Base-by-base conservation (phyloP, 1,140 invertebrate species). In the Camponotus floridanus region DNA sequence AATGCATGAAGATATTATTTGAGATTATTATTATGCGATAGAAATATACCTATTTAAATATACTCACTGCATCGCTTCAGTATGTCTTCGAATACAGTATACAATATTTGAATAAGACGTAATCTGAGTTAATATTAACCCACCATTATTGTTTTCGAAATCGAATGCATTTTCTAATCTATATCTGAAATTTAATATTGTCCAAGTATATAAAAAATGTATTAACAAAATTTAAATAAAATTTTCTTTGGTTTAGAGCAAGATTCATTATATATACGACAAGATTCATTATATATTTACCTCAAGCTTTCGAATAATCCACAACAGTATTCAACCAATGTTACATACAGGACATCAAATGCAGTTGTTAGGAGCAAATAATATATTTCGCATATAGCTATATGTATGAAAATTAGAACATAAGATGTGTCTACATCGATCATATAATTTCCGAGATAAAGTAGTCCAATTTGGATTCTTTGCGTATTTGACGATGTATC, bases 391-490 rank as follows among this genome's bases (percentile, higher is more conserved):
- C 36, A 71, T 33, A 55, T 9, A 5, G 55, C 26, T 1, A 15
- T 45, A 4, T 81, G 79, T 45, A 81, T 71, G 5, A 81, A 81
- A 81, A 81, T 81, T 21, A 67, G 67, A 33, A 61, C 18, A 2
- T 71, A 81, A 21, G 71, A 71, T 3, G 39, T 71, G 11, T 81
- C 39, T 2, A 71, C 2, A n/a, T 81, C 67, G n/a, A 81, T 11
- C 55, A 61, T 71, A 4, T 71, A 81, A 71, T 61, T 71, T 11
- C 61, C 55, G 0, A 18, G 79, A 81, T 71, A 31, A 45, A 8
- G 1, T 7, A 81, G 1, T 61, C 51, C 67, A 21, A 18, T n/a
- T 81, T 71, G 78, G 5, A 2, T 13, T 1, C 9, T 5, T 3
- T 3, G 2, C 1, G 5, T 26, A 26, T 26, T 26, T 26, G 26